phyloP scores from a whole-genome alignment of 1,140 invertebrate genomes.

The Scaptomyza pallida region DNA sequence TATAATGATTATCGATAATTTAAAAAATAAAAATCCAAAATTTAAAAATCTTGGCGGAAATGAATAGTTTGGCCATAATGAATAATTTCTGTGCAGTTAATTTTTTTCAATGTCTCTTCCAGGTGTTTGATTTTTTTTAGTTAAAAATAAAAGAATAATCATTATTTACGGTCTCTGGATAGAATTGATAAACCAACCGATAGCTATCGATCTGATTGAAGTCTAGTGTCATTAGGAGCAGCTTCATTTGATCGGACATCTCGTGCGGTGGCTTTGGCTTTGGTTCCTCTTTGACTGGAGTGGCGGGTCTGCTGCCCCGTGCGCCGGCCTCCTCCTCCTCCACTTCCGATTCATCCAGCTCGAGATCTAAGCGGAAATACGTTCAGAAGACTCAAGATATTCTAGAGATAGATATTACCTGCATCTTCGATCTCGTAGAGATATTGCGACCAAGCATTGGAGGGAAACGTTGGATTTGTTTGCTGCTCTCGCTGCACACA shows the following conservation, averaged over 20 bases:
- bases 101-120: too few species aligned
- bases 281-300: slow-evolving; percentile 13
- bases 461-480: slow-evolving; percentile 87
- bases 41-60: too few species aligned
- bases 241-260: slow-evolving; percentile 65
- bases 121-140: too few species aligned
- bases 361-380: slow-evolving; percentile 38
- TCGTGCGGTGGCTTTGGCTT: slow-evolving; percentile 50
- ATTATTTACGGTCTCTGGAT: too few species aligned
- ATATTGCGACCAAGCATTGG: slow-evolving; percentile 88
- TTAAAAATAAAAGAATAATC: too few species aligned
- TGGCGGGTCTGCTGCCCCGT: background rate
- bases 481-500: slow-evolving; percentile 85
- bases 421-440: slow-evolving; percentile 84
- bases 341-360: slow-evolving; percentile 66
- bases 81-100: too few species aligned
- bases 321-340: slow-evolving; percentile 67
- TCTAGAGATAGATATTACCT: slow-evolving; percentile 37
- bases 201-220: slow-evolving; percentile 83
- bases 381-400: too few species aligned
- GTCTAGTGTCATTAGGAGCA: slow-evolving; percentile 74
- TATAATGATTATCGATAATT: too few species aligned
- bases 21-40: too few species aligned
- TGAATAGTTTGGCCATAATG: too few species aligned
- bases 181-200: slow-evolving; percentile 67